phyloP scores from a whole-genome alignment of 2,113 vertebrate species.

The Atherinomorus stipes region DNA sequence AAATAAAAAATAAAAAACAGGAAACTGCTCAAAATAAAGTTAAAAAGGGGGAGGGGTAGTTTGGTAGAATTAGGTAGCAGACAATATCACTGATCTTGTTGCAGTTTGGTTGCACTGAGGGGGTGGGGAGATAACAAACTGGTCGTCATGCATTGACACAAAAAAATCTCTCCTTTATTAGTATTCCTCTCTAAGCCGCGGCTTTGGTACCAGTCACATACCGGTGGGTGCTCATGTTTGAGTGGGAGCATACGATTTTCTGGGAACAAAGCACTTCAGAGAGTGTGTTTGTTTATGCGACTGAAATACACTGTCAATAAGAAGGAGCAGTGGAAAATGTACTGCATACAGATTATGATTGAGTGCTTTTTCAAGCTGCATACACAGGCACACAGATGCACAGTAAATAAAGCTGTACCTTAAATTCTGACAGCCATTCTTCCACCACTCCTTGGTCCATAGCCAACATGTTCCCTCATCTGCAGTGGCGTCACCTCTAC shows the following conservation, averaged over 20 bases:
- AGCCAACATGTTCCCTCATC: conserved; percentile 96
- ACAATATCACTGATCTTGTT: neutral
- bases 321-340: conserved; percentile 16
- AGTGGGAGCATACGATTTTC: conserved; percentile 21
- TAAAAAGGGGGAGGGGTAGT: neutral
- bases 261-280: conserved; percentile 31
- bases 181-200: conserved; percentile 6
- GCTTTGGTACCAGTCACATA: conserved; percentile 24
- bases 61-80: neutral
- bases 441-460: conserved; percentile 96
- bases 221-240: conserved; percentile 20
- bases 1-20: no score
- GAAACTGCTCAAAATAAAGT: neutral
- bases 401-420: conserved; percentile 81
- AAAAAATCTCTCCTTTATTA: conserved; percentile 18
- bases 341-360: conserved; percentile 16
- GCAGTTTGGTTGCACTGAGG: neutral
- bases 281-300: conserved; percentile 29
- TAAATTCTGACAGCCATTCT: conserved; percentile 98
- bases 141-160: conserved; percentile 8
- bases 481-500: conserved; percentile 78
- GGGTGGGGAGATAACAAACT: conserved; percentile 4
- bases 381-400: neutral
- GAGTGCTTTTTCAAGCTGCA: neutral
- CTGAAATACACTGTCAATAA: conserved; percentile 29